Evolutionary conservation across 2,888 invertebrate genomes (phyloP).

Genomic region (Torymus texanus): DNA sequence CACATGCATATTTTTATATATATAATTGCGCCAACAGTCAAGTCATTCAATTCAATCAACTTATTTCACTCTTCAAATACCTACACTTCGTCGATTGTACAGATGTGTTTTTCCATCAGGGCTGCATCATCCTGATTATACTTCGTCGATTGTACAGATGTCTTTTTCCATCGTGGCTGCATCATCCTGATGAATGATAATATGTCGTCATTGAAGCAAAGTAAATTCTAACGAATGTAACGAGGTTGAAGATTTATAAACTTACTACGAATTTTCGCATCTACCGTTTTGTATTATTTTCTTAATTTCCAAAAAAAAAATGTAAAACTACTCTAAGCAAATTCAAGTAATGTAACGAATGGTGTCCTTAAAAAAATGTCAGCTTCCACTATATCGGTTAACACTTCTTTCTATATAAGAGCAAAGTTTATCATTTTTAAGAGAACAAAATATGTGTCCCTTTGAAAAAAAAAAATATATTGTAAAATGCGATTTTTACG

Average conservation of each 20-base stretch:
- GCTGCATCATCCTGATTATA: background rate
- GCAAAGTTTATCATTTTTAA: constrained; percentile 41
- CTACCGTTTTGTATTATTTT: constrained; percentile 42
- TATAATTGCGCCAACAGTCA: constrained; percentile 55
- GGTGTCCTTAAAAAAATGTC: constrained; percentile 47
- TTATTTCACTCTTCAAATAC: constrained; percentile 46
- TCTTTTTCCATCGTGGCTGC: constrained; percentile 41
- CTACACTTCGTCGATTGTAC: constrained; percentile 43
- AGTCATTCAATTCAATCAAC: constrained; percentile 50
- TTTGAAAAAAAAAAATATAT: constrained; percentile 39
- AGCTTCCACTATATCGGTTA: constrained; percentile 49
- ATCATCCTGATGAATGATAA: constrained; percentile 34
- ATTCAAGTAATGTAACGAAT: constrained; percentile 39
- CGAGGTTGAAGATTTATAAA: constrained; percentile 25
- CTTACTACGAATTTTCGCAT: constrained; percentile 41
- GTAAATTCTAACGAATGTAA: constrained; percentile 38
- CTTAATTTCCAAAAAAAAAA: constrained; percentile 35
- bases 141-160: constrained; percentile 46
- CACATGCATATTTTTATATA: constrained; percentile 66
- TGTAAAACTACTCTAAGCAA: constrained; percentile 47
- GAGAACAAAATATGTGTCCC: constrained; percentile 32
- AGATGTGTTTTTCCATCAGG: constrained; percentile 37
- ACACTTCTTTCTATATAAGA: constrained; percentile 37
- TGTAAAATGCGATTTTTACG: constrained; percentile 55
- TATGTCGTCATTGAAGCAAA: constrained; percentile 36